phyloP scores from a whole-genome alignment of 2,113 vertebrate species.

The Arvicanthis niloticus region DNA sequence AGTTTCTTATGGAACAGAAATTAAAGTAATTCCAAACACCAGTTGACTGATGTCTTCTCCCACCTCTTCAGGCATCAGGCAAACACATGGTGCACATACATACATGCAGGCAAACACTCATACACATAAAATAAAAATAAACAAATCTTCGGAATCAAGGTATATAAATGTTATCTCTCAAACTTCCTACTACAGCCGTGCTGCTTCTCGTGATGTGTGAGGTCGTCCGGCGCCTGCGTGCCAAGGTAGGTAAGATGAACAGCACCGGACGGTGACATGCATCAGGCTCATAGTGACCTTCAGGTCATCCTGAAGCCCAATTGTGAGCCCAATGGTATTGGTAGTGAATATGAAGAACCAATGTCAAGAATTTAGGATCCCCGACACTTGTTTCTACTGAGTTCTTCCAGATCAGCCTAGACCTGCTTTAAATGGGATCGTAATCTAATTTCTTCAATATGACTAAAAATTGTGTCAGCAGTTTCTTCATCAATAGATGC shows the following conservation, averaged over 20 bases:
- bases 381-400: background rate
- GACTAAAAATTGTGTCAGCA: background rate
- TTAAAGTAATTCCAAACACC: constrained; percentile 6
- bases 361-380: background rate
- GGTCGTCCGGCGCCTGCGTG: too few species aligned
- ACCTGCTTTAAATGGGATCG: background rate
- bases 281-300: background rate
- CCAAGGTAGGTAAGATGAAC: background rate
- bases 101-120: background rate
- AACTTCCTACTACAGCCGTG: too few species aligned
- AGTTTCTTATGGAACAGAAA: constrained; percentile 4
- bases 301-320: background rate
- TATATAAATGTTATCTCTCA: background rate
- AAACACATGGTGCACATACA: background rate
- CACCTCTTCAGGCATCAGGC: background rate
- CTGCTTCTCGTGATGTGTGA: background rate
- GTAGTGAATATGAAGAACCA: background rate
- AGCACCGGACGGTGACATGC: background rate
- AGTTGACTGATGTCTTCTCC: background rate
- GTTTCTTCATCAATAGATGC: background rate
- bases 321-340: too few species aligned
- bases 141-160: background rate
- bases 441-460: background rate
- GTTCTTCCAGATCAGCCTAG: background rate
- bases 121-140: background rate